Evolutionary conservation across 1,140 invertebrate genomes (phyloP).

Genomic region (Lordiphosa mommai): DNA sequence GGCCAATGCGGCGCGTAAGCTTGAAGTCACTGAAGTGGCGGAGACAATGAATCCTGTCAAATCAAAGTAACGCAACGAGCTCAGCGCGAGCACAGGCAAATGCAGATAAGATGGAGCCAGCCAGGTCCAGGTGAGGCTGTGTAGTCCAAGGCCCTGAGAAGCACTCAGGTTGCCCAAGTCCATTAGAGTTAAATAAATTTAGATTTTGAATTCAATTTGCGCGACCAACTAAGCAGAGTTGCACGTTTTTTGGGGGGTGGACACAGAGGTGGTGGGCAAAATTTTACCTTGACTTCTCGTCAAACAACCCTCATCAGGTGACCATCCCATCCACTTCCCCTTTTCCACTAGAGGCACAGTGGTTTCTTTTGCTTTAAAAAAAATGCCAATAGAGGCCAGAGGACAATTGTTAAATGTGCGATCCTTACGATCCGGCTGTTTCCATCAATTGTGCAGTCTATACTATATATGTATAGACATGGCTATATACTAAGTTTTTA

Average conservation of each 20-base stretch:
- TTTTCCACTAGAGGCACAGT: slow-evolving; percentile 46
- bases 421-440: too few relatives aligned
- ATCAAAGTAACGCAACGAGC: slow-evolving; percentile 52
- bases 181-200: slow-evolving; percentile 74
- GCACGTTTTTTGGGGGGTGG: slow-evolving; percentile 25
- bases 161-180: slow-evolving; percentile 58
- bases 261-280: neutral
- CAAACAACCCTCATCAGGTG: slow-evolving; percentile 43
- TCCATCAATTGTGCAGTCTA: too few relatives aligned
- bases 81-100: slow-evolving; percentile 22
- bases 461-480: too few relatives aligned
- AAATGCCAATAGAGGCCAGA: too few relatives aligned
- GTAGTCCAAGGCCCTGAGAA: slow-evolving; percentile 9
- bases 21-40: slow-evolving; percentile 66
- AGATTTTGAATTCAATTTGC: slow-evolving; percentile 66
- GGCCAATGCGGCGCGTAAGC: slow-evolving; percentile 36
- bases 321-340: too few relatives aligned
- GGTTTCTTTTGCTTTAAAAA: too few relatives aligned
- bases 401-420: too few relatives aligned
- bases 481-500: too few relatives aligned
- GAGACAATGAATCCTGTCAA: slow-evolving; percentile 76
- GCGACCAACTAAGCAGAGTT: slow-evolving; percentile 49
- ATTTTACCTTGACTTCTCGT: too few relatives aligned
- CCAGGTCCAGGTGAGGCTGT: slow-evolving; percentile 3
- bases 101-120: slow-evolving; percentile 10